Evolutionary conservation across 2,888 invertebrate genomes (phyloP).

Genomic region (Tipula lateralis): DNA sequence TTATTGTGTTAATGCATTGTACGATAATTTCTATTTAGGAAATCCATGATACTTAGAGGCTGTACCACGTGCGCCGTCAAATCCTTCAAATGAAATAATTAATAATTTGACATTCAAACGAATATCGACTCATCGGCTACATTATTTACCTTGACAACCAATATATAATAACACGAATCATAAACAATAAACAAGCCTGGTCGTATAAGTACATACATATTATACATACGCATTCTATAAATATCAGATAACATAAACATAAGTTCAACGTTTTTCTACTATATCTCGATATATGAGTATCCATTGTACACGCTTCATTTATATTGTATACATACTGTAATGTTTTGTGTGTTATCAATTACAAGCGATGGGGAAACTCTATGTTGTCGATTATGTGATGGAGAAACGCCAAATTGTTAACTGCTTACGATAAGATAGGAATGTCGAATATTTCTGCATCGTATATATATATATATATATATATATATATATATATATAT

Average conservation of each 20-base stretch:
- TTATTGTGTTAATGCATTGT: not conserved
- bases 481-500: too few species aligned
- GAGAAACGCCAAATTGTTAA: not conserved
- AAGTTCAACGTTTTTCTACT: not conserved
- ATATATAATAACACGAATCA: not conserved
- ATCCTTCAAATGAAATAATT: not conserved
- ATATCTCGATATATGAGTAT: not conserved
- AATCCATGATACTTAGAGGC: not conserved
- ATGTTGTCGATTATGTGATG: not conserved
- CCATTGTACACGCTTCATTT: not conserved
- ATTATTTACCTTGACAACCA: not conserved
- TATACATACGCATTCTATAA: not conserved
- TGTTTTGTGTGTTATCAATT: not conserved
- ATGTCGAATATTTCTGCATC: not conserved
- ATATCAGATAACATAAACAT: constrained; percentile 24
- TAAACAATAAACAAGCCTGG: not conserved
- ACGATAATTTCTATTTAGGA: not conserved
- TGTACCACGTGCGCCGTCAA: not conserved
- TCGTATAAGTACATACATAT: not conserved
- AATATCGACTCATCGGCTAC: not conserved
- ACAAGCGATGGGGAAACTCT: not conserved
- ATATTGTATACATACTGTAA: not conserved
- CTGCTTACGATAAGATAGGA: not conserved
- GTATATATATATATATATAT: too few species aligned
- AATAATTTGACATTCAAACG: not conserved